A percentile compares a stretch with the other conserved stretches of the same genome.
phyloP scores from a whole-genome alignment of 2,113 vertebrate species.

The cat (Felis catus) region DNA sequence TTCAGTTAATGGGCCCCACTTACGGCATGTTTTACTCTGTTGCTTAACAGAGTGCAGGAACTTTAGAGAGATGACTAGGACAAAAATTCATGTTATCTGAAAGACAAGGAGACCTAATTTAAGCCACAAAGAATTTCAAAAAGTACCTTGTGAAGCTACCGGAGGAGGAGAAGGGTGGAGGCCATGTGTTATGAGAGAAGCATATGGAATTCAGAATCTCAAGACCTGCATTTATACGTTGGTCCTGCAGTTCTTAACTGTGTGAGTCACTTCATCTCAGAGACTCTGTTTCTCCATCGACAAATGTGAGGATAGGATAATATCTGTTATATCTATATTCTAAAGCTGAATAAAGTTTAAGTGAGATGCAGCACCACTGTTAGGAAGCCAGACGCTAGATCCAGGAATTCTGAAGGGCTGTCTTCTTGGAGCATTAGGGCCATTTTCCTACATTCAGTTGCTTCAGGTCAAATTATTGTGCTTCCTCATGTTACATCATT shows the following conservation, averaged over 20 bases:
- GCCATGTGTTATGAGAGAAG: neutral
- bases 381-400: neutral
- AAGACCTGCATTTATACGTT: neutral
- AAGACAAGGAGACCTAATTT: neutral
- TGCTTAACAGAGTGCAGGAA: neutral
- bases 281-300: neutral
- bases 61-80: neutral
- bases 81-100: neutral
- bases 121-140: constrained; percentile 25
- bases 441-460: neutral
- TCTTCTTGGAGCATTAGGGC: neutral
- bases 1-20: neutral
- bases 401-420: neutral
- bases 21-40: neutral
- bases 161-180: neutral
- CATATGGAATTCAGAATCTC: neutral
- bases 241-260: neutral
- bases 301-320: neutral
- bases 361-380: neutral
- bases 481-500: neutral
- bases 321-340: neutral
- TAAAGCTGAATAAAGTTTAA: neutral
- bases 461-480: neutral
- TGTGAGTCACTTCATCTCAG: neutral
- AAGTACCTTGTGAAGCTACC: neutral